Conservation (phyloP, 2,113 vertebrate genomes). For the Toxotes jaculatrix region DNA sequence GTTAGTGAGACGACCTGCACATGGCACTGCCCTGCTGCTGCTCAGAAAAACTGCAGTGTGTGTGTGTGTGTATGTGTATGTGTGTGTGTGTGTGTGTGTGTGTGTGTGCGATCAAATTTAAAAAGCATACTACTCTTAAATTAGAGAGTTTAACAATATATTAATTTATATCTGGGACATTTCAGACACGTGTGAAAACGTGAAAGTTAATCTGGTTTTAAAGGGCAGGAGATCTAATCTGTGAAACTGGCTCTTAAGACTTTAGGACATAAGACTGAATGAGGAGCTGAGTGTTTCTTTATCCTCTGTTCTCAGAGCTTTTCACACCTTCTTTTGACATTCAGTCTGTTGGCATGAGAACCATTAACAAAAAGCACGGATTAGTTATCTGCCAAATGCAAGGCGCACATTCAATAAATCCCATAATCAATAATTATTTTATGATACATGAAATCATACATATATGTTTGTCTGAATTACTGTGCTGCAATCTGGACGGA, state of each 20-base stretch:
- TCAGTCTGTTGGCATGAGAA: conserved; percentile 1
- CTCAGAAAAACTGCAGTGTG: not conserved
- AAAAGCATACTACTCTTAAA: too few relatives aligned
- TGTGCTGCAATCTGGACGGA: too few relatives aligned
- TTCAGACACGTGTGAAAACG: not conserved
- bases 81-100: too few relatives aligned
- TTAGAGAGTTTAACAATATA: not conserved
- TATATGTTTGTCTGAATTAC: too few relatives aligned
- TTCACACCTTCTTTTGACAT: conserved; percentile 27
- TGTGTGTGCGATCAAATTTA: not conserved
- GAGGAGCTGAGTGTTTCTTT: not conserved
- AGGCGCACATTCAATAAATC: not conserved
- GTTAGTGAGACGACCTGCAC: conserved; percentile 1
- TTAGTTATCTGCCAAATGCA: conserved; percentile 6
- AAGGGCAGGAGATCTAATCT: not conserved
- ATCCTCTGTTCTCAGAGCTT: conserved; percentile 4
- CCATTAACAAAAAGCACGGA: conserved; percentile 5
- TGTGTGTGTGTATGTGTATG: too few relatives aligned
- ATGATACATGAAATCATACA: too few relatives aligned
- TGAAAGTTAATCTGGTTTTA: not conserved
- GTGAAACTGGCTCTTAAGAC: too few relatives aligned
- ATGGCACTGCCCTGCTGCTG: not conserved
- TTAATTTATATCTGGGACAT: not conserved
- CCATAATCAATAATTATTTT: too few relatives aligned
- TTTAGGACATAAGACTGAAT: not conserved